Base-by-base conservation (phyloP, 2,797 vertebrate genomes). In the Mormyrops attenuatus region DNA sequence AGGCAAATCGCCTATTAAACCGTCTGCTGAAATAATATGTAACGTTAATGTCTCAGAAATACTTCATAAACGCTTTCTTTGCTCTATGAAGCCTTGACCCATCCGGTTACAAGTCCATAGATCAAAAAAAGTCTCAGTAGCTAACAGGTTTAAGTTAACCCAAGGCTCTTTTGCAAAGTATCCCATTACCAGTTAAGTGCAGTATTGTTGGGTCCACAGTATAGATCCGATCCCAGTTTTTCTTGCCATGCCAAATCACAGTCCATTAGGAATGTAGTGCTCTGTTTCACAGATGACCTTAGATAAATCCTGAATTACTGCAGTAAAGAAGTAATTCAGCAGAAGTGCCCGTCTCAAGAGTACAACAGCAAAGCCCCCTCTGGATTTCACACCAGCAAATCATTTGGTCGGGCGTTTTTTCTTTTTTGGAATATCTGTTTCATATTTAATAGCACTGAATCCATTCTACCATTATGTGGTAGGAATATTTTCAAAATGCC, bases 81-180 rank as follows among this genome's bases (percentile, higher is more conserved):
- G n/a, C 22, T 87, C 34, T 60, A 38, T 20, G 13, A 15, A 87
- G 15, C 22, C 22, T 17, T 87, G 53, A 85, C n/a, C 47, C 20
- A 8, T 85, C 44, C 22, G 1, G 82, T 85, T 85, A 50, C 47
- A 47, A 15, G 47, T 22, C 22, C 22, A 85, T 5, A 55, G 49
- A 17, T 55, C 26, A 26, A 3, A 2, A 34, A 57, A 17, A 80
- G 4, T 53, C 22, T 41, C 5, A n/a, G 22, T 73, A 49, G 60
- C 49, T 90, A 91, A 92, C 89, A 41, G 89, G 53, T 82, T 87
- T 89, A 85, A 89, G 47, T 85, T 88, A 89, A 82, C 89, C 88
- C 87, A 69, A 88, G 85, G 90, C 91, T 92, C 38, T 90, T 34
- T 90, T 85, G 66, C 80, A 89, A 69, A 69, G 88, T 90, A 90